Base-by-base conservation (phyloP, 2,113 vertebrate species). In the Paradisaea rubra region DNA sequence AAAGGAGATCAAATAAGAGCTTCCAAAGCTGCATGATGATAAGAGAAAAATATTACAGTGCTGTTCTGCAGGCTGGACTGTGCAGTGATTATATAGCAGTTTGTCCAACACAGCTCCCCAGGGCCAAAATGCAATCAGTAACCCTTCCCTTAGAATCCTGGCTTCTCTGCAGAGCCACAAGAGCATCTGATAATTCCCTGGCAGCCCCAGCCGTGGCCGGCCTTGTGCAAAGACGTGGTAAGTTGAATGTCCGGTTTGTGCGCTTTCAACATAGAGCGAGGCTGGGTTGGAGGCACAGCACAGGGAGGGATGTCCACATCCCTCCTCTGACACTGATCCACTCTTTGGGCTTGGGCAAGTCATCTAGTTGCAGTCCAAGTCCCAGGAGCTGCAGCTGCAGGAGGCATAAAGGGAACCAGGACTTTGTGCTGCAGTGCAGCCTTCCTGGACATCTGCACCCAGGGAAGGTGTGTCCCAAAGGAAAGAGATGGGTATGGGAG, bases 1-100 rank as follows among this genome's bases (percentile, higher is more conserved):
- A 94, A 94, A 92, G 84, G 44, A 96, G 87, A 91, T 91, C 79
- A 93, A 91, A 79, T 54, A 81, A 86, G 84, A 91, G 76, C 74
- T 77, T 91, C 89, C 84, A 78, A 83, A 93, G 72, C 85, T 89
- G 64, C 44, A n/a, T 0, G 1, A 61, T 59, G 82, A 84, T 94
- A 96, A 91, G 94, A 65, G 61, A 88, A 93, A 89, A 94, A 89
- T 83, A 89, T 79, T 68, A 91, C 42, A 66, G 8, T 49, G 70
- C 52, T 66, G 44, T 65, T 94, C 70, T 68, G 52, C 86, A 72
- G 70, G 17, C 47, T 87, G 88, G 70, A 50, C 59, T 72, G 73
- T 54, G 66, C 89, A 61, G 54, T 76, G 76, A 89, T 95, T 92
- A 86, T 89, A 76, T 42, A 91, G 91, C 91, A 91, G n/a, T 86